Evolutionary conservation across 2,113 vertebrate genomes (phyloP), one percentile per base, ranked within the genome.

Genomic region (Podarcis raffonei): DNA sequence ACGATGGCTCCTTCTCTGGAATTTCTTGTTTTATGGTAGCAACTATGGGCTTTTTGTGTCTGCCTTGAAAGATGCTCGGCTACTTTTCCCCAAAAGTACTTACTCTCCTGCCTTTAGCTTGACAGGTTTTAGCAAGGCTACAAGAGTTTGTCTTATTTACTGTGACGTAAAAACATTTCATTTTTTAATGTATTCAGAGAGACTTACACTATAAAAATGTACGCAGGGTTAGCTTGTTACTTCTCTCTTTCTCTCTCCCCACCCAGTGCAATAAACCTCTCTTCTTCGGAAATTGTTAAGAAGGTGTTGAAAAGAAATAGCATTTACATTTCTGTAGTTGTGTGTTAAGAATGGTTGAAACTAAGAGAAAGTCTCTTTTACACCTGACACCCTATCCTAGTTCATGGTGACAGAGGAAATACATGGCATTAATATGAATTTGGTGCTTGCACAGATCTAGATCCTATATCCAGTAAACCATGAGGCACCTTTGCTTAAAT

Each of bases 121-220:
- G 88, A 75, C 74, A 75, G 74, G 77, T 92, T 84, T 86, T 57
- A 92, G 62, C n/a, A 74, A 91, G 90, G 91, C 92, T 84, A 86
- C 83, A 71, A 62, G 87, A 91, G 90, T 93, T 91, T 75, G 27
- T 59, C 89, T 75, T 91, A 78, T 91, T 93, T 85, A 74, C 62
- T 83, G 72, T 88, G 76, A 48, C 15, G 81, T 15, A 87, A 83
- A 32, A 80, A 83, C 30, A 39, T 83, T 83, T 79, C 39, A n/a
- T 65, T 12, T 30, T 23, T 35, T 88, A 86, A 68, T 87, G 30
- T 92, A 83, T 90, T 83, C 62, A 32, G 0, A 18, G 53, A 23
- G 59, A 27, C 2, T 48, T 23, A 62, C 71, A 16, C 9, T 65
- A 48, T 30, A 86, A 75, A 84, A 9, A 2, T 59, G 85, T 6